These are phyloP conservation scores for Lerista edwardsae DNA, from an alignment of 2,797 vertebrate genomes.

Conservation along the genomic window DNA sequence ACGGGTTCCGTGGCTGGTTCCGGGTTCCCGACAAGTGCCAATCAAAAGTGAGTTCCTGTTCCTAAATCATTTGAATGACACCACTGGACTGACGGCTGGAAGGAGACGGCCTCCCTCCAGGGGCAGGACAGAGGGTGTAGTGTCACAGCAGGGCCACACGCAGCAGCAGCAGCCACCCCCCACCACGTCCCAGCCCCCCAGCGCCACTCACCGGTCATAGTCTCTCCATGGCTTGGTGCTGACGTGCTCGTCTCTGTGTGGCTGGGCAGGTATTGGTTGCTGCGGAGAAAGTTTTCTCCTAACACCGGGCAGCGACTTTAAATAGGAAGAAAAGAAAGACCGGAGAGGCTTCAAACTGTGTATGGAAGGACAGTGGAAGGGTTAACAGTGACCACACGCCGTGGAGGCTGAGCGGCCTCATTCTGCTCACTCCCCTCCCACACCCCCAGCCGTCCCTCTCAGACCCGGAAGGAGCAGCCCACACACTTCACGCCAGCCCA, in stretches of 20 bases:
- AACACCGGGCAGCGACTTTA: conserved; percentile 87
- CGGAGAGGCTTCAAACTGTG: conserved; percentile 87
- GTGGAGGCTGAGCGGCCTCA: background rate
- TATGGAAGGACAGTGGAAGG: conserved; percentile 26
- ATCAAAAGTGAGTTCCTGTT: too few species aligned
- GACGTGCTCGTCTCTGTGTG: conserved; percentile 49
- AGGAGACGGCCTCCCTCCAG: too few species aligned
- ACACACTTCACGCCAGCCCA: background rate
- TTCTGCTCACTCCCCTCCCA: background rate
- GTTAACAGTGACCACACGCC: background rate
- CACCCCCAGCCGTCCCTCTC: background rate
- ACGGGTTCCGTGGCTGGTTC: too few species aligned
- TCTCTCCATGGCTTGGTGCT: conserved; percentile 79
- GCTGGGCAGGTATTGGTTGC: conserved; percentile 58
- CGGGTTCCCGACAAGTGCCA: too few species aligned
- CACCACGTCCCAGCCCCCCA: too few species aligned
- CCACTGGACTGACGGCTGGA: too few species aligned
- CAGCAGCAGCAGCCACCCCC: background rate
- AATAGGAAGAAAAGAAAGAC: conserved; percentile 89
- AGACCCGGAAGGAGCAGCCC: background rate
- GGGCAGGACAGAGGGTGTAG: too few species aligned
- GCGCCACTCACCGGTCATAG: conserved; percentile 84
- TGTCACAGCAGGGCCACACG: too few species aligned
- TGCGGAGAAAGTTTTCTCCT: conserved; percentile 74
- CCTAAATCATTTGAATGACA: too few species aligned